Evolutionary conservation across 2,797 vertebrate species (phyloP).

Genomic region (Catamblyrhynchus diadema): DNA sequence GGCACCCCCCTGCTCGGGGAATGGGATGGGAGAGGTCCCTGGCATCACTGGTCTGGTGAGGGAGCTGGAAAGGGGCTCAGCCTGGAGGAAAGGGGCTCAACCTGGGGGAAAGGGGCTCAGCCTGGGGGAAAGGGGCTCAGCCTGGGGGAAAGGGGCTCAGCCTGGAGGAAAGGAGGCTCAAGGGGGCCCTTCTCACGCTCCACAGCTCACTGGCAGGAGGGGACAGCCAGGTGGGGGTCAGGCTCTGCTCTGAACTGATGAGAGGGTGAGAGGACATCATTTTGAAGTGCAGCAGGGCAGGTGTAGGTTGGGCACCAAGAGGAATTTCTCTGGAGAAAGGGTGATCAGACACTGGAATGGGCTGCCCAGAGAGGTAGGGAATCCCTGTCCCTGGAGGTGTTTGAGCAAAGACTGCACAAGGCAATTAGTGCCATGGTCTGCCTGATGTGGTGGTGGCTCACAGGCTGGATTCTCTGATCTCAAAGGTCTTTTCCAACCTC

Average conservation of each 20-base stretch:
- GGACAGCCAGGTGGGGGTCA: accelerated
- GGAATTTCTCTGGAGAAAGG: background rate
- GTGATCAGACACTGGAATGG: accelerated
- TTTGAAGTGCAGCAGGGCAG: background rate
- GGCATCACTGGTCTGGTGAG: accelerated
- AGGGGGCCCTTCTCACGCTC: accelerated
- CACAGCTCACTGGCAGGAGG: background rate
- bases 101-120: too few species aligned
- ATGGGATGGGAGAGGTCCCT: background rate
- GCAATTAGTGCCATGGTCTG: accelerated
- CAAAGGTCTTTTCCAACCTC: background rate
- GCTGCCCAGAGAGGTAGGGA: background rate
- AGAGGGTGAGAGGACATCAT: accelerated
- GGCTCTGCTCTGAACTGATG: background rate
- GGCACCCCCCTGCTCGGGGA: background rate
- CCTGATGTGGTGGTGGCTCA: background rate
- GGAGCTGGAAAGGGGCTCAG: background rate
- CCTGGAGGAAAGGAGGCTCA: background rate
- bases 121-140: background rate
- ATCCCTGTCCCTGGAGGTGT: background rate
- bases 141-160: too few species aligned
- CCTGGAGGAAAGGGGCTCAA: too few species aligned
- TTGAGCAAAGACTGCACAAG: accelerated
- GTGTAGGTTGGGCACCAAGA: background rate
- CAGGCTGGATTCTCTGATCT: background rate